Evolutionary conservation across 2,888 invertebrate genomes (phyloP).

Genomic region (Suillia variegata): DNA sequence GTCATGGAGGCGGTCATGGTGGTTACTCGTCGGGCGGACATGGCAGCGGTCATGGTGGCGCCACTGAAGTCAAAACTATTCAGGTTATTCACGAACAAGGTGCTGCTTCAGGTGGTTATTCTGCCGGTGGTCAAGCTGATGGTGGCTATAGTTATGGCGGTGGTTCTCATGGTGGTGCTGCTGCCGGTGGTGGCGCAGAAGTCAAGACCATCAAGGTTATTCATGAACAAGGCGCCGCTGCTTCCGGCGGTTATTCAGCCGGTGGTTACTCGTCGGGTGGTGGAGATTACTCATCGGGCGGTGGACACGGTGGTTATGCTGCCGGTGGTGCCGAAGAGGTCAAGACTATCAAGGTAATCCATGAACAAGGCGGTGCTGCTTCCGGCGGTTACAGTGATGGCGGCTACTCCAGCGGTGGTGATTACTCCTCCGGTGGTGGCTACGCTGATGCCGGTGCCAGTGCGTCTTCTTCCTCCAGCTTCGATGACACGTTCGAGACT

Average conservation of each 20-base stretch:
- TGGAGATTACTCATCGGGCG: background rate
- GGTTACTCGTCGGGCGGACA: conserved; percentile 7
- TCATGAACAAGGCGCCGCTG: conserved; percentile 24
- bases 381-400: conserved; percentile 7
- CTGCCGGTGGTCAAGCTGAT: conserved; percentile 8
- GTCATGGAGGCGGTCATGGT: conserved; percentile 5
- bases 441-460: background rate
- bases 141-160: background rate
- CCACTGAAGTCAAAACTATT: conserved; percentile 26
- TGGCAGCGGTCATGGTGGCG: conserved; percentile 17
- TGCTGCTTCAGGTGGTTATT: conserved; percentile 20
- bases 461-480: too few species aligned
- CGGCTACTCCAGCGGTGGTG: conserved; percentile 11
- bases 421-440: background rate
- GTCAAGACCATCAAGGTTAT: conserved; percentile 27
- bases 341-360: conserved; percentile 26
- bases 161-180: conserved; percentile 4
- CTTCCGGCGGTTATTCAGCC: conserved; percentile 18
- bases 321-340: conserved; percentile 3
- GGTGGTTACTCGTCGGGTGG: conserved; percentile 4
- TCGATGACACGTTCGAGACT: conserved; percentile 27
- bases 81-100: conserved; percentile 30
- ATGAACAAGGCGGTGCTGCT: conserved; percentile 22
- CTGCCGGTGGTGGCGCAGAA: conserved; percentile 16
- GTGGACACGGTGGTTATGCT: background rate